Evolutionary conservation across 2,797 vertebrate genomes (phyloP).

Genomic region (Zenarchopterus dispar): DNA sequence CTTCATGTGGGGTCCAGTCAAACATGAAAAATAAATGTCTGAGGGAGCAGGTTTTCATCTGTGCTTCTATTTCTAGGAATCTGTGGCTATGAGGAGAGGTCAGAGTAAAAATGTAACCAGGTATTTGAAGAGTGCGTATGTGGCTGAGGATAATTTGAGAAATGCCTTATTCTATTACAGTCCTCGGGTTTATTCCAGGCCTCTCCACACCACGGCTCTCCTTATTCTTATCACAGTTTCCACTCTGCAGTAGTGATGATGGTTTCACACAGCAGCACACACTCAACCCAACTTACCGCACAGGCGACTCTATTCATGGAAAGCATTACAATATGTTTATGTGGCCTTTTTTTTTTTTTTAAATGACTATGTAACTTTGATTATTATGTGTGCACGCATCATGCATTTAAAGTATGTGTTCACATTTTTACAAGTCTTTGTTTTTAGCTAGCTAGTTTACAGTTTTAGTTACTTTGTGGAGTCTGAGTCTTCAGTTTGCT

Average conservation of each 20-base stretch:
- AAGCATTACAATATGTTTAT: background rate
- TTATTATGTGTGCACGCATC: background rate
- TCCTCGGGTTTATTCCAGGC: slow-evolving; percentile 47
- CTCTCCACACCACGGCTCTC: slow-evolving; percentile 10
- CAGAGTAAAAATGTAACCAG: slow-evolving; percentile 22
- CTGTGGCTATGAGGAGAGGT: background rate
- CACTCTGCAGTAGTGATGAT: slow-evolving; percentile 27
- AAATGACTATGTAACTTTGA: slow-evolving; percentile 7
- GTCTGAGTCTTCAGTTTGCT: slow-evolving; percentile 30
- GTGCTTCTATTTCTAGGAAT: background rate
- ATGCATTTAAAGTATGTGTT: slow-evolving; percentile 1
- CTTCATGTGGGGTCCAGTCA: background rate
- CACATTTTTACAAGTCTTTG: slow-evolving; percentile 26
- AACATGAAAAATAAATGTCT: background rate
- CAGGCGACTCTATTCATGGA: slow-evolving; percentile 9
- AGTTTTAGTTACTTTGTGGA: slow-evolving; percentile 23
- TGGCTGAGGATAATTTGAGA: slow-evolving; percentile 27
- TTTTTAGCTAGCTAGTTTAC: slow-evolving; percentile 25
- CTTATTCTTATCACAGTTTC: slow-evolving; percentile 49
- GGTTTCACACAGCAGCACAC: slow-evolving; percentile 21
- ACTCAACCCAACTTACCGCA: slow-evolving; percentile 9
- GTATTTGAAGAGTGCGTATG: slow-evolving; percentile 41
- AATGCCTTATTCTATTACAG: slow-evolving; percentile 36
- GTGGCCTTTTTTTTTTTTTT: background rate
- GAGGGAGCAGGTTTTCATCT: slow-evolving; percentile 7